Base-by-base conservation (phyloP, 2,888 invertebrate genomes). In the Rosalia funebris region DNA sequence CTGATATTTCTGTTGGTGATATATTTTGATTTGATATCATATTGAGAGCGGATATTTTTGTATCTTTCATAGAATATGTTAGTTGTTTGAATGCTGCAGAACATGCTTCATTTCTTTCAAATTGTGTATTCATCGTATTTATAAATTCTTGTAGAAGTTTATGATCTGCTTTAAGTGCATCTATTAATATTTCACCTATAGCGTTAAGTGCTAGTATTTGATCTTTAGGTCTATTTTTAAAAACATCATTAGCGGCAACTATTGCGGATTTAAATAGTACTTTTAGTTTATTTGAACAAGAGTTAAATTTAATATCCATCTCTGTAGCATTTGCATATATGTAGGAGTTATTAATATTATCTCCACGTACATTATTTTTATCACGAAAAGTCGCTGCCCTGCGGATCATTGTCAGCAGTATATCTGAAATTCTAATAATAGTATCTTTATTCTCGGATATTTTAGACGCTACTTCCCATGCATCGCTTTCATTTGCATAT, bases 1-100 rank as follows among this genome's bases (percentile, higher is more conserved):
- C 88, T 48, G 89, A 82, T 0, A 89, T 83, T 11, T 87, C 85
- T 61, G 87, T 84, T 73, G 65, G 54, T 9, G 70, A 56, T 46
- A 68, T 42, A 37, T 65, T 69, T 36, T 66, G 60, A 12, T 56
- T 53, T 4, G 66, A 60, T n/a, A 75, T 62, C 17, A 63, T 66
- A 45, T 69, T 87, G 1, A 90, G 81, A 31, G 88, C 82, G 66
- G 89, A 87, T 2, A 89, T 82, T 79, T 90, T 89, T 11, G 86
- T 87, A 71, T 85, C 84, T 80, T 66, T 84, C 70, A 74, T 84
- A 83, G 82, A 85, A 82, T 81, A 84, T 78, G 74, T 82, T 2
- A 81, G 70, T 50, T 79, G 78, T 65, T 78, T 81, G 12, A 81
- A 72, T 17, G 80, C 74, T 0, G 75, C 68, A 10, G 75, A 75